Evolutionary conservation across 2,888 invertebrate genomes (phyloP), one percentile per base, ranked within the genome.

Genomic region (Noctua janthina): DNA sequence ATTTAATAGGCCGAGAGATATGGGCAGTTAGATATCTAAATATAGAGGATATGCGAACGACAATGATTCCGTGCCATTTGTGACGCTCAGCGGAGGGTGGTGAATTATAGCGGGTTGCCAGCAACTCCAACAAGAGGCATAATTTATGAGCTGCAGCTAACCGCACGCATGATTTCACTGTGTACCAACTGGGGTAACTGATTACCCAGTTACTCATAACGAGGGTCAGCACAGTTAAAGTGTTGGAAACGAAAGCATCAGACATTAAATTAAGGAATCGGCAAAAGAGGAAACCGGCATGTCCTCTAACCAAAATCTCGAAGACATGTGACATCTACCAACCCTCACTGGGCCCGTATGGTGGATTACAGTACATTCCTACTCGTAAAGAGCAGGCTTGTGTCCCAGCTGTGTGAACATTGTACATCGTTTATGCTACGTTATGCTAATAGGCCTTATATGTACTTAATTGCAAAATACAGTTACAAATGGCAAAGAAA

Each of bases 61-160:
- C 49, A 75, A 73, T 72, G 87, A 87, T 78, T 78, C 86, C 74
- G 46, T 68, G 46, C 87, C 78, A 83, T 87, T 87, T 73, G 68
- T 84, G 84, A 87, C 49, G 72, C 78, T 51, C 84, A 75, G 49
- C 78, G 62, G 72, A 75, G 84, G 68, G 78, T 54, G 35, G 43
- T 64, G 68, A 84, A 75, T 83, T 84, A 86, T 83, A 29, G 59
- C 72, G 20, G 35, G 23, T 39, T 71, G 74, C 74, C 83, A 68
- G 68, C 46, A 4, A 46, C 46, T 68, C n/a, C 68, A 83, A 78
- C 83, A 64, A 78, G 83, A 74, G 68, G 66, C 59, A 73, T 66
- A 67, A 87, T 87, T 84, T 84, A 84, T 75, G 78, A 83, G 39
- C 64, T 78, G 84, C 74, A 74, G 73, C 82, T 73, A 59, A 74